Percentiles rank a stretch among this genome's conserved stretches.
phyloP scores from a whole-genome alignment of 1,140 invertebrate species.

The Samia ricini region DNA sequence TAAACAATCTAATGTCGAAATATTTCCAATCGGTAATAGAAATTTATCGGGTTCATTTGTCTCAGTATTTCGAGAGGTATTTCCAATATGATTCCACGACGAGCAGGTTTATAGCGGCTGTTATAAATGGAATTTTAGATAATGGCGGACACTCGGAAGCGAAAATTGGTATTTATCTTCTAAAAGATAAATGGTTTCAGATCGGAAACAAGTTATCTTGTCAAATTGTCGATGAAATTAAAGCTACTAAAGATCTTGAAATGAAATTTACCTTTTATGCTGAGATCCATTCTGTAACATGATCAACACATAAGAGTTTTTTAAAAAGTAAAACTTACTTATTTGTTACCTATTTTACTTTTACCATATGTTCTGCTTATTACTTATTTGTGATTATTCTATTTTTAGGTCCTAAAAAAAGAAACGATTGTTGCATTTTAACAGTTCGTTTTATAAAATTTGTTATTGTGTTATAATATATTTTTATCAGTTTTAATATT shows the following conservation, averaged over 20 bases:
- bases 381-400: too few relatives aligned
- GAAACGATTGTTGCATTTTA: too few relatives aligned
- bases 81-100: slow-evolving; percentile 17
- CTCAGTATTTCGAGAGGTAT: slow-evolving; percentile 27
- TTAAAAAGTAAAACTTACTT: too few relatives aligned
- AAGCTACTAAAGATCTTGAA: not conserved
- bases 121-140: slow-evolving; percentile 39
- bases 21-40: slow-evolving; percentile 45
- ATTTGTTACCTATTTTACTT: too few relatives aligned
- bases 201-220: not conserved
- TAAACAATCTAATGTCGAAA: slow-evolving; percentile 31
- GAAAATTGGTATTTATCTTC: not conserved
- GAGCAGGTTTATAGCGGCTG: slow-evolving; percentile 21
- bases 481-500: too few relatives aligned
- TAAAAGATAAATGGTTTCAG: not conserved
- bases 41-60: slow-evolving; percentile 33
- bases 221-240: not conserved
- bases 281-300: not conserved
- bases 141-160: not conserved
- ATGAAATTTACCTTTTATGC: not conserved
- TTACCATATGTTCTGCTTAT: too few relatives aligned
- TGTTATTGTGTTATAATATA: too few relatives aligned
- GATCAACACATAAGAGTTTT: not conserved
- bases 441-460: too few relatives aligned
- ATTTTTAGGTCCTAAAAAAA: too few relatives aligned